Conservation (phyloP, 2,113 vertebrate genomes). For the Oostethus manadensis region DNA sequence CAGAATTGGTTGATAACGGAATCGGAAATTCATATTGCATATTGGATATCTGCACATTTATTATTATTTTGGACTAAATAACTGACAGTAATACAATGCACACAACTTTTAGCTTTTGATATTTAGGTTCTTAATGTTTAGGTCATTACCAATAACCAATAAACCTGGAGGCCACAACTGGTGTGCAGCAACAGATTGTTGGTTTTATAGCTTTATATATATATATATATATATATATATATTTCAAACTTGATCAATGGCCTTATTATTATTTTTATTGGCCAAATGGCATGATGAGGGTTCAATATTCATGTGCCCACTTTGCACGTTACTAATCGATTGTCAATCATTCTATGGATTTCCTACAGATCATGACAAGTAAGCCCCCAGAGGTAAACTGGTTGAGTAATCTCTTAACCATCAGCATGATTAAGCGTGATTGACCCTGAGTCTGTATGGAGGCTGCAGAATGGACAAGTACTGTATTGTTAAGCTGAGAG, state of each 20-base stretch:
- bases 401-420: not conserved
- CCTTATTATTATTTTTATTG: not conserved
- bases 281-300: not conserved
- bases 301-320: constrained; percentile 1
- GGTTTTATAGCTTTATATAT: not conserved
- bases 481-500: not conserved
- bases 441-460: constrained; percentile 20
- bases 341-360: constrained; percentile 17
- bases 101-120: too few species aligned
- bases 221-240: too few species aligned
- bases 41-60: too few species aligned
- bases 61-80: too few species aligned
- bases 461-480: not conserved
- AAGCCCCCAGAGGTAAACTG: constrained; percentile 11
- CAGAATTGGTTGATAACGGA: too few species aligned
- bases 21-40: too few species aligned
- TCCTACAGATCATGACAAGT: constrained; percentile 15
- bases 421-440: constrained; percentile 48
- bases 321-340: not conserved
- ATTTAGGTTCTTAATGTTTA: too few species aligned
- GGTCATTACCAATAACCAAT: too few species aligned
- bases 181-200: too few species aligned
- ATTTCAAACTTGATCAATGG: not conserved
- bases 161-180: too few species aligned
- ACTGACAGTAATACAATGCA: too few species aligned